A percentile compares a stretch with the other conserved stretches of the same genome.
phyloP scores from a whole-genome alignment of 2,113 vertebrate species.

The Mugil cephalus region DNA sequence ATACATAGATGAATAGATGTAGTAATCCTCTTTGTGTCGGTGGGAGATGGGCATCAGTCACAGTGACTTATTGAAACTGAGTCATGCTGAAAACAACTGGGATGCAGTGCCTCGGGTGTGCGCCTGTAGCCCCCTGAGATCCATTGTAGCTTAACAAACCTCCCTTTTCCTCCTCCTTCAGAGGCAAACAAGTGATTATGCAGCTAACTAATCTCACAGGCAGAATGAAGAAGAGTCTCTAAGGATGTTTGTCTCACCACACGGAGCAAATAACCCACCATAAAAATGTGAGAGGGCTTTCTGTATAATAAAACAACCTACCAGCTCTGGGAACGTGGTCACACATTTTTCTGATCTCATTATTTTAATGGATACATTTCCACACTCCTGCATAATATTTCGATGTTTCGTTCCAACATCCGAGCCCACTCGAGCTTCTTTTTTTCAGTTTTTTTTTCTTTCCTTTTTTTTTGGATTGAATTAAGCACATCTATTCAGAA shows the following conservation, averaged over 20 bases:
- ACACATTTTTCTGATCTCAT: conserved; percentile 22
- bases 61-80: conserved; percentile 32
- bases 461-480: neutral
- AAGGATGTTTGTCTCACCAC: conserved; percentile 54
- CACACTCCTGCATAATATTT: conserved; percentile 5
- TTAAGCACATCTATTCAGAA: neutral
- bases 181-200: conserved; percentile 68
- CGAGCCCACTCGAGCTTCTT: neutral
- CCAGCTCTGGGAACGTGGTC: neutral
- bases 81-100: conserved; percentile 26
- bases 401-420: neutral
- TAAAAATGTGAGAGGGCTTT: conserved; percentile 29
- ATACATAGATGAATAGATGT: neutral
- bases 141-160: conserved; percentile 57
- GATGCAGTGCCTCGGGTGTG: conserved; percentile 10
- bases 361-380: conserved; percentile 12
- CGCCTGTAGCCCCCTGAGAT: conserved; percentile 33
- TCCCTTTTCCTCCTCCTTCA: conserved; percentile 53
- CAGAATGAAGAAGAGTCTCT: conserved; percentile 60
- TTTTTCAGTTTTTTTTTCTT: neutral
- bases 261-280: conserved; percentile 48
- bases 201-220: conserved; percentile 64
- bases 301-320: conserved; percentile 27
- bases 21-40: conserved; percentile 12
- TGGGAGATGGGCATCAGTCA: conserved; percentile 38